Evolutionary conservation across 2,113 vertebrate genomes (phyloP).

Genomic region (Oncorhynchus kisutch): DNA sequence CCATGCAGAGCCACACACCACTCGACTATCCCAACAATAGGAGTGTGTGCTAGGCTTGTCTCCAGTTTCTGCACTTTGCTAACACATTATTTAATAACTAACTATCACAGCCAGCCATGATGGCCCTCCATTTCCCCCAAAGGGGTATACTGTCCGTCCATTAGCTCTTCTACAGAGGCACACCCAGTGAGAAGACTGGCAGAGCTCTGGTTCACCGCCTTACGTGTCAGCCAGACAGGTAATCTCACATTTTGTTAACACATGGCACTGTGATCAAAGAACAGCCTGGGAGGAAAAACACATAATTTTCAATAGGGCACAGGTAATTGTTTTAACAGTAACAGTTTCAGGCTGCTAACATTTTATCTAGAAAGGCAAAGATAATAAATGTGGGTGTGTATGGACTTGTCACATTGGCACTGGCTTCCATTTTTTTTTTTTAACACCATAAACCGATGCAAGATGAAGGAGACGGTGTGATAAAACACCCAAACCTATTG

Average conservation of each 20-base stretch:
- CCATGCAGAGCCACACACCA: background rate
- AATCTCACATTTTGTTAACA: slow-evolving; percentile 34
- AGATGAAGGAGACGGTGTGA: too few relatives aligned
- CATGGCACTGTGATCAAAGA: slow-evolving; percentile 19
- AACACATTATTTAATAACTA: slow-evolving; percentile 49
- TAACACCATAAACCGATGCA: slow-evolving; percentile 9
- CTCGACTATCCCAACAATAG: slow-evolving; percentile 5
- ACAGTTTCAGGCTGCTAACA: background rate
- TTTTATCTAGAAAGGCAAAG: slow-evolving; percentile 9
- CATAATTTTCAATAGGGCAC: slow-evolving; percentile 26
- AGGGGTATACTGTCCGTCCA: background rate
- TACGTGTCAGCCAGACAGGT: slow-evolving; percentile 25
- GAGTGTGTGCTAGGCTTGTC: slow-evolving; percentile 41
- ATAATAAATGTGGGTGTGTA: slow-evolving; percentile 2
- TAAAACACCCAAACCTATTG: background rate
- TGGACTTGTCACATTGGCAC: slow-evolving; percentile 31
- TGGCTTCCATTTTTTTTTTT: background rate
- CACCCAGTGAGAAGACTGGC: slow-evolving; percentile 7
- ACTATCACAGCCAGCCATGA: slow-evolving; percentile 22
- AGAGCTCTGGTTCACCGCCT: slow-evolving; percentile 4
- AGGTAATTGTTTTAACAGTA: slow-evolving; percentile 28
- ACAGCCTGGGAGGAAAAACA: slow-evolving; percentile 2
- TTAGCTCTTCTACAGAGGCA: slow-evolving; percentile 1
- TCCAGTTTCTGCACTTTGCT: slow-evolving; percentile 26
- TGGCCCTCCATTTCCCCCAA: slow-evolving; percentile 26